Evolutionary conservation across 2,113 vertebrate species (phyloP).

Genomic region (Noctilio leporinus): DNA sequence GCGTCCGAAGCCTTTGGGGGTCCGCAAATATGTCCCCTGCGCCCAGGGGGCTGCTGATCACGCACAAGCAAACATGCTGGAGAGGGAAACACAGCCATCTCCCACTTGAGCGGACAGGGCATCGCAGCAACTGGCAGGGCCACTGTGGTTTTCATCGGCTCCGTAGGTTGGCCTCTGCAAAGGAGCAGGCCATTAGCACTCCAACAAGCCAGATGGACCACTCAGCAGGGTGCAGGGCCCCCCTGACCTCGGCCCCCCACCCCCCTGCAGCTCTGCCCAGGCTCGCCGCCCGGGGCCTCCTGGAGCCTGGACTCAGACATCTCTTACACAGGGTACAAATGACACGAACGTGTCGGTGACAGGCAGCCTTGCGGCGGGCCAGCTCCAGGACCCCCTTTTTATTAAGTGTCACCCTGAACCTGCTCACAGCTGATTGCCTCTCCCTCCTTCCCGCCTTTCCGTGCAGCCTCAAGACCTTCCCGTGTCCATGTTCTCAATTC

Average conservation of each 20-base stretch:
- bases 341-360: background rate
- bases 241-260: too few relatives aligned
- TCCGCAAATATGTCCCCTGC: background rate
- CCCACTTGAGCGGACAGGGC: slow-evolving; percentile 36
- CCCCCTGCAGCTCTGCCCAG: background rate
- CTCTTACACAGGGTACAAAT: background rate
- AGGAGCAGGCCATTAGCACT: slow-evolving; percentile 24
- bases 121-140: slow-evolving; percentile 9
- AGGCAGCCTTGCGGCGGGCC: background rate
- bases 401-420: background rate
- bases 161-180: slow-evolving; percentile 19
- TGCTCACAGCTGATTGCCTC: background rate
- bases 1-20: background rate
- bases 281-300: background rate
- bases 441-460: background rate
- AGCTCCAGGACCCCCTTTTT: background rate
- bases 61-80: background rate
- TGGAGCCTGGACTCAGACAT: background rate
- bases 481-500: background rate
- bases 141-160: slow-evolving; percentile 21
- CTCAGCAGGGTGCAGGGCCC: background rate
- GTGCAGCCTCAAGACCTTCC: background rate
- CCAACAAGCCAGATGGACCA: slow-evolving; percentile 51
- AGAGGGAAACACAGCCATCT: slow-evolving; percentile 23
- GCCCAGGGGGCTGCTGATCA: background rate